phyloP scores from a whole-genome alignment of 2,888 invertebrate genomes.

The Tigriopus californicus region DNA sequence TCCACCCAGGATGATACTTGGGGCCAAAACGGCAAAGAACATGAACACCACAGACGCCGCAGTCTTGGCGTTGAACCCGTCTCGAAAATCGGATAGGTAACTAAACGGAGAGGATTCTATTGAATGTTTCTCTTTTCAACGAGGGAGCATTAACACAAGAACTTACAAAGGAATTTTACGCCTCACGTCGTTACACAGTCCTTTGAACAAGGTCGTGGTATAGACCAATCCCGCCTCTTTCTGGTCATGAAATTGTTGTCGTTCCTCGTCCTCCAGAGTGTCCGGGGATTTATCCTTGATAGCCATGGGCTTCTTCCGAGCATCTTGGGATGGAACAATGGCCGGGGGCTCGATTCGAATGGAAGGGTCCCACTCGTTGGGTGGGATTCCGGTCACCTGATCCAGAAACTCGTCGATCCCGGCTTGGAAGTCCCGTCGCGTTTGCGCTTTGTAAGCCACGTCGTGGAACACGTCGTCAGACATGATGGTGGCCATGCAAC shows the following conservation, averaged over 20 bases:
- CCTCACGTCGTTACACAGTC: slow-evolving; percentile 73
- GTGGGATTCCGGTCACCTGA: slow-evolving; percentile 84
- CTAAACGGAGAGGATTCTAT: too few species aligned
- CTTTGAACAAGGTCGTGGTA: slow-evolving; percentile 70
- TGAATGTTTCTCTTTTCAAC: background rate
- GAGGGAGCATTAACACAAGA: background rate
- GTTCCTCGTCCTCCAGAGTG: slow-evolving; percentile 39
- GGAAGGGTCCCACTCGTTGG: slow-evolving; percentile 92
- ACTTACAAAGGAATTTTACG: slow-evolving; percentile 59
- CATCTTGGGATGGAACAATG: slow-evolving; percentile 61
- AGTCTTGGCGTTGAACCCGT: slow-evolving; percentile 76
- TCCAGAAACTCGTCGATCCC: slow-evolving; percentile 93
- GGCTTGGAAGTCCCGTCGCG: slow-evolving; percentile 70
- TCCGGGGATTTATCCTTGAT: background rate
- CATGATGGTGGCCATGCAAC: slow-evolving; percentile 94
- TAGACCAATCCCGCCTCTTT: slow-evolving; percentile 55
- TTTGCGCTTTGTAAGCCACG: slow-evolving; percentile 80
- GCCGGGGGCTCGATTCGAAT: slow-evolving; percentile 86
- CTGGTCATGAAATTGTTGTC: slow-evolving; percentile 28
- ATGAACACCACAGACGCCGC: slow-evolving; percentile 90
- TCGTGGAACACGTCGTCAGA: slow-evolving; percentile 96
- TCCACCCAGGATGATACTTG: slow-evolving; percentile 95
- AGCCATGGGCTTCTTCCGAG: background rate
- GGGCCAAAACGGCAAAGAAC: slow-evolving; percentile 90
- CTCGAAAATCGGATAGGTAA: slow-evolving; percentile 27